These are phyloP conservation scores for Caerostris darwini DNA, from an alignment of 1,140 invertebrate genomes.

Conservation along the genomic window DNA sequence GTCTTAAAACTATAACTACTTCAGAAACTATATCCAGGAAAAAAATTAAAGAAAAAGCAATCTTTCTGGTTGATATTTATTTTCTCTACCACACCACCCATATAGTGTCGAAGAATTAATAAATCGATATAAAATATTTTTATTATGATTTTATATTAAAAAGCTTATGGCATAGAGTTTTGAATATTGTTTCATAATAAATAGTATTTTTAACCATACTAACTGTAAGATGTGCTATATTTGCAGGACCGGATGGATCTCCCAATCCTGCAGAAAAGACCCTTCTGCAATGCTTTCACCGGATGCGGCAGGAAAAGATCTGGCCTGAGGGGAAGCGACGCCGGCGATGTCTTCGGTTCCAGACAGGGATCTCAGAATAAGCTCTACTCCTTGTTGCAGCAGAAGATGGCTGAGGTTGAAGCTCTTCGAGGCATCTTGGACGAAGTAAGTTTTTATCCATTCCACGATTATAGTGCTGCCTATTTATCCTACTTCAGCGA, in stretches of 20 bases:
- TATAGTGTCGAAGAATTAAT: too few species aligned
- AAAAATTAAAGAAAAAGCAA: neutral
- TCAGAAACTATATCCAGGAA: neutral
- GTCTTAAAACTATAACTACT: too few species aligned
- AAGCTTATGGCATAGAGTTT: too few species aligned
- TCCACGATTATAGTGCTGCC: neutral
- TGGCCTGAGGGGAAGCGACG: neutral
- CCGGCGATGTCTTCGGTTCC: neutral
- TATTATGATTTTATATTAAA: too few species aligned
- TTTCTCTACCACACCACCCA: too few species aligned
- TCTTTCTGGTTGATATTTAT: too few species aligned
- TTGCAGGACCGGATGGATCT: conserved; percentile 65
- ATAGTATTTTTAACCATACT: neutral
- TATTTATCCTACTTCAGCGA: neutral
- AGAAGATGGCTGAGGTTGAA: conserved; percentile 72
- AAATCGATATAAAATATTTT: too few species aligned
- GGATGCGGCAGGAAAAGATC: conserved; percentile 79
- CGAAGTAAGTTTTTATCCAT: conserved; percentile 25
- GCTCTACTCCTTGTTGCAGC: conserved; percentile 57
- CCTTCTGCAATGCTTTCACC: conserved; percentile 80
- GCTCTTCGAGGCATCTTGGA: conserved; percentile 64
- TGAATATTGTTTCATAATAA: too few species aligned
- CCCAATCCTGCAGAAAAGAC: conserved; percentile 77
- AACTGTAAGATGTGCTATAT: neutral
- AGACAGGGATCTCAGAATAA: conserved; percentile 28